Conservation (phyloP, 2,113 vertebrate genomes). For the Corvus hawaiiensis region DNA sequence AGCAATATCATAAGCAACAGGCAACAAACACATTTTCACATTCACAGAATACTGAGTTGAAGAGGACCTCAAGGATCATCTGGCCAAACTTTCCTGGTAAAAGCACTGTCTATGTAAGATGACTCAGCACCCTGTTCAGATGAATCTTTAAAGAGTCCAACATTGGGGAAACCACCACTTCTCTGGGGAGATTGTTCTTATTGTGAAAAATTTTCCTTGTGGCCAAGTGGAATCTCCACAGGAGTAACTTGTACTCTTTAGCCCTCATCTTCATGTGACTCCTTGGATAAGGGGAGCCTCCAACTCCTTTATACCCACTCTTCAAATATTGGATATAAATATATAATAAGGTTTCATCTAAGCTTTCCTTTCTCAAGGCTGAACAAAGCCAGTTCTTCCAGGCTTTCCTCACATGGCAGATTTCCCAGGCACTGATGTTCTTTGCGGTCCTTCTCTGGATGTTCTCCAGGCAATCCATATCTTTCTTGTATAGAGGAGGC, state of each 20-base stretch:
- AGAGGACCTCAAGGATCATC: neutral
- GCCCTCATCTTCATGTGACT: neutral
- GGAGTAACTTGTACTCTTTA: neutral
- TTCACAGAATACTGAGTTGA: neutral
- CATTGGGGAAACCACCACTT: no score
- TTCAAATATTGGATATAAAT: neutral
- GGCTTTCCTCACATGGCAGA: neutral
- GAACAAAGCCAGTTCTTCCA: neutral
- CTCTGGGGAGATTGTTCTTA: neutral
- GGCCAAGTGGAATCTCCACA: neutral
- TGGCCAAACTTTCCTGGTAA: neutral
- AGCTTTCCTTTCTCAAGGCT: neutral
- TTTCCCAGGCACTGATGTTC: neutral
- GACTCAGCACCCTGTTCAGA: neutral
- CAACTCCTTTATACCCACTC: neutral
- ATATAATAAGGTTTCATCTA: neutral
- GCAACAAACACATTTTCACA: neutral
- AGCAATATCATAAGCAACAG: neutral
- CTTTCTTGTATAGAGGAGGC: neutral
- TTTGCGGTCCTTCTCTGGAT: neutral
- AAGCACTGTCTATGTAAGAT: neutral
- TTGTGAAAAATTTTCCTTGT: neutral
- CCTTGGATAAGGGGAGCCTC: neutral
- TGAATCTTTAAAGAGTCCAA: neutral
- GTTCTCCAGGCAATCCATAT: neutral